Percentiles rank a stretch among this genome's conserved stretches.
These are phyloP conservation scores for Serinus canaria DNA, from an alignment of 2,113 vertebrate genomes.

Conservation along the genomic window DNA sequence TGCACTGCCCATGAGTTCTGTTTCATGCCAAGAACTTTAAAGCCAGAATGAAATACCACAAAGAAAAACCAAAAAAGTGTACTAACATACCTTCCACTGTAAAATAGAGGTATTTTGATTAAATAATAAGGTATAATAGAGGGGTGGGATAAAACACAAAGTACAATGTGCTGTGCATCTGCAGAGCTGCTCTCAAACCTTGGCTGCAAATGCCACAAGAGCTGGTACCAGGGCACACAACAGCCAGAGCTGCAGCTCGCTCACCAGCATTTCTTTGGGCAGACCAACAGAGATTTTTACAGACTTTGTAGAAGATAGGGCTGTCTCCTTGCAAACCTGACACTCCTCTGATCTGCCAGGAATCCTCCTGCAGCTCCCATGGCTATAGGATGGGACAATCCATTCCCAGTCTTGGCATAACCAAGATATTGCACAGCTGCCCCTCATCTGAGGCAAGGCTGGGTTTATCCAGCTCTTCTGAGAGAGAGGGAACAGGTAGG, in stretches of 20 bases:
- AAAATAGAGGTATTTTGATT: neutral
- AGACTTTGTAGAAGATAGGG: neutral
- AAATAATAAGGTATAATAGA: neutral
- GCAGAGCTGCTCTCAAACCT: neutral
- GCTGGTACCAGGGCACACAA: neutral
- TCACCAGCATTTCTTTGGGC: neutral
- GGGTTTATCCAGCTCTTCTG: neutral
- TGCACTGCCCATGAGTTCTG: neutral
- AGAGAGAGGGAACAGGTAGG: neutral
- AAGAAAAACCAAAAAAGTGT: neutral
- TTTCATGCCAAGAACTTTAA: neutral
- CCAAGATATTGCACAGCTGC: neutral
- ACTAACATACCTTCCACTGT: neutral
- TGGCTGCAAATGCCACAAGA: neutral
- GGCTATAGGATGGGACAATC: neutral
- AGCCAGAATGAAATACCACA: neutral
- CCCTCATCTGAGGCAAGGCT: neutral
- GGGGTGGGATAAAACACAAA: neutral
- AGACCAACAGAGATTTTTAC: neutral
- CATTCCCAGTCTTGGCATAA: neutral
- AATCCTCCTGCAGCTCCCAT: neutral
- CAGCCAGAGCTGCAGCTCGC: neutral
- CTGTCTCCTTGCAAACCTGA: neutral
- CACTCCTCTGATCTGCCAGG: neutral
- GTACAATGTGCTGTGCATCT: neutral